Conservation (phyloP, 2,113 vertebrate species). For the Zingel zingel region DNA sequence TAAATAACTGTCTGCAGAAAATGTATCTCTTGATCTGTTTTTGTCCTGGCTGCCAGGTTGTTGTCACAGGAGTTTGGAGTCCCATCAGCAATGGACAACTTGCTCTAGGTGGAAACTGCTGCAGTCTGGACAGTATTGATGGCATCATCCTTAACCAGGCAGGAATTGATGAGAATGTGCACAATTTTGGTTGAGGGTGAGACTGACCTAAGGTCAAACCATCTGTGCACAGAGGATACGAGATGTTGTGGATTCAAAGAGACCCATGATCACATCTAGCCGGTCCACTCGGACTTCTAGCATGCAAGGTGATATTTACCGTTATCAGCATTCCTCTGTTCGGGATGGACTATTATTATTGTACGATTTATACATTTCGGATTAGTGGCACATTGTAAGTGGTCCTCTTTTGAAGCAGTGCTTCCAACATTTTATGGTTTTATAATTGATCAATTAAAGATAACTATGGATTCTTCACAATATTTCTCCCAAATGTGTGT, state of each 20-base stretch:
- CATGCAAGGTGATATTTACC: not conserved
- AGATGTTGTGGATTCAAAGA: not conserved
- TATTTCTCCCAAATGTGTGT: not conserved
- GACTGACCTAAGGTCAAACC: conserved; percentile 6
- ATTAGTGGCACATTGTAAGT: not conserved
- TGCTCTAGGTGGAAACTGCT: not conserved
- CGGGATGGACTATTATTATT: not conserved
- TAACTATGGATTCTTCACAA: not conserved
- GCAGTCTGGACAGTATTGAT: not conserved
- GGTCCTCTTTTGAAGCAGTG: not conserved
- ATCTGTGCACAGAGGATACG: not conserved
- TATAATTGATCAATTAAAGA: not conserved
- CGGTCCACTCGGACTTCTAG: not conserved
- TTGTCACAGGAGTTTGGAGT: not conserved
- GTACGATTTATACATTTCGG: not conserved
- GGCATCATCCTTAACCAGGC: not conserved
- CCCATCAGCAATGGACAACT: not conserved
- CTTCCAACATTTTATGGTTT: not conserved
- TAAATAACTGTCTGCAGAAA: not conserved
- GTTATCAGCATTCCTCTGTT: not conserved
- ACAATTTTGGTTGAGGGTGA: not conserved
- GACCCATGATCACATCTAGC: not conserved
- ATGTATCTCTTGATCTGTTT: not conserved
- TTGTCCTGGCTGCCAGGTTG: not conserved
- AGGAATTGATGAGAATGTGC: not conserved